A percentile compares a stretch with the other conserved stretches of the same genome.
These are phyloP conservation scores for Palythoa caribaeorum DNA, from an alignment of 92 coral and sea anemone genomes.

Conservation along the genomic window DNA sequence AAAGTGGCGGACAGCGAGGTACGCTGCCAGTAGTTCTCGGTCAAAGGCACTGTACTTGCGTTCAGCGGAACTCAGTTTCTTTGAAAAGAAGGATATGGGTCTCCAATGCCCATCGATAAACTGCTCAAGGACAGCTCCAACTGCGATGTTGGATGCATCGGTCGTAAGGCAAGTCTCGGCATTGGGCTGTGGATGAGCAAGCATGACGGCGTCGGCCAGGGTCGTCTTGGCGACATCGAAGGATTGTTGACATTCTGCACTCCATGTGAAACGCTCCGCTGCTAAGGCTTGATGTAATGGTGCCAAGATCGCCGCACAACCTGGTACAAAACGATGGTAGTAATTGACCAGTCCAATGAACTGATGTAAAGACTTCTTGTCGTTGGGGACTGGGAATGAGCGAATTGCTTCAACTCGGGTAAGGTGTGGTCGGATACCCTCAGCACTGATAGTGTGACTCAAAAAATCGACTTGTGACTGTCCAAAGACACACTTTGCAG, in stretches of 20 bases:
- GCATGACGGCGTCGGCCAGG: conserved; percentile 4
- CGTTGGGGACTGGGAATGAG: no score
- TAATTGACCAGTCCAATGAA: conserved; percentile 43
- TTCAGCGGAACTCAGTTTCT: conserved; percentile 16
- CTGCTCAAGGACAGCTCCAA: not conserved
- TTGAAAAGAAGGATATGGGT: conserved; percentile 53
- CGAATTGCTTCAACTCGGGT: conserved; percentile 33
- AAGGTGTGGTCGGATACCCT: conserved; percentile 39
- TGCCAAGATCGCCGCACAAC: conserved; percentile 42
- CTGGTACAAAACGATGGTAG: conserved; percentile 40
- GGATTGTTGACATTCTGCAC: no score
- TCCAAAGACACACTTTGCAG: not conserved
- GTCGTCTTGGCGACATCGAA: no score
- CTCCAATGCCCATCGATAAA: conserved; percentile 34
- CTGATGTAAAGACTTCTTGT: not conserved
- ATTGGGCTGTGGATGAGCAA: conserved; percentile 38
- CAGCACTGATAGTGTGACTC: not conserved
- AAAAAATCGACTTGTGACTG: not conserved
- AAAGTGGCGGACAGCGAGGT: conserved; percentile 49
- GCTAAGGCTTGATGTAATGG: no score
- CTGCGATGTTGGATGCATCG: not conserved
- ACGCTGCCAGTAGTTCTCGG: conserved; percentile 40
- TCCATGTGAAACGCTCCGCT: no score
- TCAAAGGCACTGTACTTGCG: conserved; percentile 55
- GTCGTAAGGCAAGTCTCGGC: conserved; percentile 24